Evolutionary conservation across 2,113 vertebrate species (phyloP), one percentile per base, ranked within the genome.

Genomic region (Haemorhous mexicanus): DNA sequence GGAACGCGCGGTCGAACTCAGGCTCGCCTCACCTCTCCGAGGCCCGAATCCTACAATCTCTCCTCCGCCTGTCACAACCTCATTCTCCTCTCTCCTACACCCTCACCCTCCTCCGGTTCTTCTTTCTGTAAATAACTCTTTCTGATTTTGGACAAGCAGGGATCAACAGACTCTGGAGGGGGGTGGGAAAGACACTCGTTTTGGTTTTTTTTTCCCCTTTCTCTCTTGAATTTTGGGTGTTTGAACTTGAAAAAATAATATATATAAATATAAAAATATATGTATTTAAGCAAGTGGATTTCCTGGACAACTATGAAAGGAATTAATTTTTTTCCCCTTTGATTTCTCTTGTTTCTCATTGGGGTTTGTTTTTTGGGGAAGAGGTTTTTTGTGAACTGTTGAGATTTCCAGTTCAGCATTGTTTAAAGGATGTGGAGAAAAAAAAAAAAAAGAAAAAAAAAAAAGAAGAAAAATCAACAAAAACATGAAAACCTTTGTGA

Each of bases 111-210:
- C 96, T 97, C 96, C 30, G 15, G 87, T 97, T 98, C 93, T 94
- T 96, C 97, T 97, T 96, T 96, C 97, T 98, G 98, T 98, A 98
- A 98, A 98, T 98, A 98, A 95, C 63, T 96, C 96, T 97, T 98
- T 97, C 97, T 97, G 96, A 97, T 96, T 98, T 98, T 96, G 97
- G 97, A 98, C 94, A 97, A 97, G 97, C 97, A 98, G 98, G 97
- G 97, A 98, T 97, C 95, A 97, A 96, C 58, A 97, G 95, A 96
- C 96, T 97, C 97, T 98, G 97, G 97, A 98, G 97, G 96, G 91
- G 97, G 96, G 95, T 0, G 74, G 59, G 89, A 78, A 97, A 95
- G 94, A 97, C 93, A 97, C 96, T 97, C 92, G 89, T 97, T 98
- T 97, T 84, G 49, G 33, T 11, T 0, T 93, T 97, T 97, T 97